Base-by-base conservation (phyloP, 2,113 vertebrate species). In the Sceloporus undulatus region DNA sequence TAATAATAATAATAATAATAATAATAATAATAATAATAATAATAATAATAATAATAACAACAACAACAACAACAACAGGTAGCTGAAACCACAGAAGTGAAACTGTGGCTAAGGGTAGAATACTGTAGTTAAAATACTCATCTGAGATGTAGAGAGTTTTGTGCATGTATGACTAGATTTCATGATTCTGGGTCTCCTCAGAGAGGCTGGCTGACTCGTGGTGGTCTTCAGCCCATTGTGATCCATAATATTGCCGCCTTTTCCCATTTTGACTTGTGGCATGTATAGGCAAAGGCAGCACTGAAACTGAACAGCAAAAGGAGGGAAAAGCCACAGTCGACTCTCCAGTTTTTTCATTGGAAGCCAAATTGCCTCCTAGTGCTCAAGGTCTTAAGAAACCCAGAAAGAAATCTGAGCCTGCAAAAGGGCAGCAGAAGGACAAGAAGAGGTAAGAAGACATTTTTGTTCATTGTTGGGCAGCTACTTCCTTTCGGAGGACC, bases 231-330 rank as follows among this genome's bases (percentile, higher is more conserved):
- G 10, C 4, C 9, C 73, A 56, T 48, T 8, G 21, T 74, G 82
- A 25, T 74, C 70, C 2, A 10, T 65, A 25, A n/a, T 9, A 9
- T 2, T 23, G 10, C 29, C 23, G 18, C 75, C 29, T 56, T 71
- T 40, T 71, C 56, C 25, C 9, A 19, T 29, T 59, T 84, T 82
- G 74, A 25, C 21, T 76, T 1, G 78, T 84, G 65, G 73, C 89
- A 25, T 91, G 91, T 87, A 25, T 94, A 97, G 97, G 91, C 95
- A 97, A 97, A 94, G 95, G 88, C 87, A 95, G 0, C 86, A 73
- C 95, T 79, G 90, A 93, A 65, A 89, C 95, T 75, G 95, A 96
- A 84, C 96, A 96, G 90, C 90, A 92, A 66, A 97, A 97, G 91
- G 97, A 97, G 88, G 90, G 95, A 86, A 95, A 95, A 54, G 92